Evolutionary conservation across 2,113 vertebrate species (phyloP).

Genomic region (Tyrannus savana): DNA sequence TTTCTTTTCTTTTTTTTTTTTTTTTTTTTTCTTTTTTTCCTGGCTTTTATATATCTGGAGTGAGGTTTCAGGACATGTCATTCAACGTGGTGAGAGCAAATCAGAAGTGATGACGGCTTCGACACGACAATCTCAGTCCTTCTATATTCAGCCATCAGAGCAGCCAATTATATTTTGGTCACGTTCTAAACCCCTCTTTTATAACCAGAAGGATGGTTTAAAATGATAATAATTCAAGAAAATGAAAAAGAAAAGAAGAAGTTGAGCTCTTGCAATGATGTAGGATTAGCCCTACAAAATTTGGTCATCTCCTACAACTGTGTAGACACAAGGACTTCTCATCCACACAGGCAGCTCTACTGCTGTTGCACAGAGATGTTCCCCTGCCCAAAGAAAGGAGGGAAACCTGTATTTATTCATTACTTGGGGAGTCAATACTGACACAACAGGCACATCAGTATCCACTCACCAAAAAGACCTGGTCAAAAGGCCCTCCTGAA

Average conservation of each 20-base stretch:
- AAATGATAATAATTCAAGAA: background rate
- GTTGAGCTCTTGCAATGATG: background rate
- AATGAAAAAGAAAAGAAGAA: background rate
- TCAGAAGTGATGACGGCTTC: background rate
- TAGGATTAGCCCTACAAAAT: background rate
- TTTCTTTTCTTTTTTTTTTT: background rate
- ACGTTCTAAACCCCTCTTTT: background rate
- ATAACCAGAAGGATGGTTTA: background rate
- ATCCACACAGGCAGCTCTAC: background rate
- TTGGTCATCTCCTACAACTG: background rate
- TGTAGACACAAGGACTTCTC: fast-evolving
- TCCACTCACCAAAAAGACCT: background rate
- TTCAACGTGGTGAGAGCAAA: background rate
- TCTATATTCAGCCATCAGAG: background rate
- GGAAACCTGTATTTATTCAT: background rate
- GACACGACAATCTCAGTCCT: background rate
- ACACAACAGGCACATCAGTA: background rate
- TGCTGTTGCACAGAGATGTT: background rate
- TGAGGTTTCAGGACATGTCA: background rate
- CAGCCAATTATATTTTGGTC: background rate
- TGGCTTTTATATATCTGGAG: background rate
- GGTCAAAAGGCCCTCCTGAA: background rate
- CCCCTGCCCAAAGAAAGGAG: background rate
- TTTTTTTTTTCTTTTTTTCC: background rate
- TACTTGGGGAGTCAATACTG: background rate